Evolutionary conservation across 2,113 vertebrate species (phyloP).

Genomic region (Albula goreensis): DNA sequence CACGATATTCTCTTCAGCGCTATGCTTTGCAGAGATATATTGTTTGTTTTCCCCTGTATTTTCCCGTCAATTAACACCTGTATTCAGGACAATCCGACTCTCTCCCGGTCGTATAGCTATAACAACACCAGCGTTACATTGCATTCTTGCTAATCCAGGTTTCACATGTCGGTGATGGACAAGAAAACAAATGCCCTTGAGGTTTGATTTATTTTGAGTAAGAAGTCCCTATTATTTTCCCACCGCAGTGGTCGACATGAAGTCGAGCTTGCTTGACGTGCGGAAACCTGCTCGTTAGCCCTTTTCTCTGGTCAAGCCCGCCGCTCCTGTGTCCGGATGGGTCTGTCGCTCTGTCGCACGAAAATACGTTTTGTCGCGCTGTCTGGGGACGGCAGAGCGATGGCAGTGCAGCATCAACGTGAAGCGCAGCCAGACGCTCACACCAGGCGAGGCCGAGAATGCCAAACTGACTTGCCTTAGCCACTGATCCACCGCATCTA

Average conservation of each 20-base stretch:
- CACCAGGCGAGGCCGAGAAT: background rate
- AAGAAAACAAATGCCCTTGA: background rate
- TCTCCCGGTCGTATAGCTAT: background rate
- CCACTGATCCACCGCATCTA: background rate
- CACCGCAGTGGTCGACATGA: background rate
- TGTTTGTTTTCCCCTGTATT: background rate
- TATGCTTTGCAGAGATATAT: too few species aligned
- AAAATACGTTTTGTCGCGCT: background rate
- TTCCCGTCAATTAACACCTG: background rate
- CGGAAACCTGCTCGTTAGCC: background rate
- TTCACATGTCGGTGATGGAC: background rate
- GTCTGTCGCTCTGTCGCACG: background rate
- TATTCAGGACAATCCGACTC: background rate
- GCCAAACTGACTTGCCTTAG: background rate
- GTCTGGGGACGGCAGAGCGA: background rate
- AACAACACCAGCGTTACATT: background rate
- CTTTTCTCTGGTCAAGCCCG: background rate
- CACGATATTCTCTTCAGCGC: background rate
- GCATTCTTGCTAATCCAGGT: background rate
- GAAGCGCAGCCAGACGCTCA: background rate
- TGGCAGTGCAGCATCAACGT: background rate
- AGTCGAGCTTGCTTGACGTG: background rate
- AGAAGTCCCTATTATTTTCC: background rate
- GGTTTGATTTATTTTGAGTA: background rate
- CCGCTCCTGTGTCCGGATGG: background rate